Base-by-base conservation (phyloP, 1,140 invertebrate species). In the Andrena cerasifolii region DNA sequence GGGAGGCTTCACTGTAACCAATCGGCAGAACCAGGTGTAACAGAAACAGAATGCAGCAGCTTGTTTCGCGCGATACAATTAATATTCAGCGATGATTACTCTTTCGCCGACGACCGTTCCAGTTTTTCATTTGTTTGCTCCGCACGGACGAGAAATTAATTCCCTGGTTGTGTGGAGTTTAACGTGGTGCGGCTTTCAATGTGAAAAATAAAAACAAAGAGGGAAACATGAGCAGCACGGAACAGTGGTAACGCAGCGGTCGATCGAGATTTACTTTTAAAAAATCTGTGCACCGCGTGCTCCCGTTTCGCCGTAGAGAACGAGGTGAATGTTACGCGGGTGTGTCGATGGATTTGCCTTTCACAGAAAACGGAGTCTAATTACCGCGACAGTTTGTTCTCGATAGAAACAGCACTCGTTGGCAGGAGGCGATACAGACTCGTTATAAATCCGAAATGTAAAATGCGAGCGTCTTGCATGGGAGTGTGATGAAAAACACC, bases 301-400 rank as follows among this genome's bases (percentile, higher is more conserved):
- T 16, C 5, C 18, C 16, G 16, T 6, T 14, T 24, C 1, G 4
- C 21, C 49, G n/a, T 36, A 31, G 24, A 28, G 21, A 24, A 18
- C 16, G 16, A 16, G 47, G 40, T 65, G 21, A 73, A 65, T 12
- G 59, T 53, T 40, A 26, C 59, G 24, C 33, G 36, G 33, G 33
- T n/a, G 58, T 53, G 43, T 28, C 36, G n/a, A 75, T 56, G 24
- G n/a, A 67, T 75, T 75, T 54, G 14, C 51, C 18, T 51, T 8
- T 3, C 16, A 3, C 0, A 7, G 16, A 63, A 61, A 70, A 72
- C 21, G n/a, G 59, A 36, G 49, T 49, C 21, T 62, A 36, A 26
- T 33, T 21, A 10, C 24, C 5, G 21, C 18, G 24, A 1, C 21
- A 10, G 21, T 51, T 28, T 36, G 45, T 31, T 0, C 8, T 10